These are phyloP conservation scores for Scarus forsteni DNA, from an alignment of 2,797 vertebrate genomes.

Conservation along the genomic window DNA sequence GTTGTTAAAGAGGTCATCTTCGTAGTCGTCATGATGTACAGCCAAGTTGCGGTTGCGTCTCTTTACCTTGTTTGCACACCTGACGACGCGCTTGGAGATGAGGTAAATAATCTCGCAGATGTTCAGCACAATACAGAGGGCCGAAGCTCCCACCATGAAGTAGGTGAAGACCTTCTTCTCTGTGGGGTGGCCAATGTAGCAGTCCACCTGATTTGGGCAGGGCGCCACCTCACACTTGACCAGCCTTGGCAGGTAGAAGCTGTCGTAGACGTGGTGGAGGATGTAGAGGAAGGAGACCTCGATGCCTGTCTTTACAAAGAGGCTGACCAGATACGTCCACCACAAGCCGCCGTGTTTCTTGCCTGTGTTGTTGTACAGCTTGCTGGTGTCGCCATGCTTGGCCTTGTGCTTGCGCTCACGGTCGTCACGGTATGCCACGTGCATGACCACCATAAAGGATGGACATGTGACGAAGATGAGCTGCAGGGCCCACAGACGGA, in stretches of 20 bases:
- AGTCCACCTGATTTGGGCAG: constrained; percentile 96
- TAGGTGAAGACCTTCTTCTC: constrained; percentile 98
- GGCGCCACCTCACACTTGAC: constrained; percentile 90
- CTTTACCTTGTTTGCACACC: constrained; percentile 60
- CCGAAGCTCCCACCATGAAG: constrained; percentile 97
- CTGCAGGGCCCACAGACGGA: constrained; percentile 98
- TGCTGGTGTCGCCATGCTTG: constrained; percentile 85
- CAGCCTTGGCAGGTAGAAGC: constrained; percentile 92
- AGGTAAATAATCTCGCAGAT: constrained; percentile 97
- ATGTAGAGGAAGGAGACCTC: constrained; percentile 94
- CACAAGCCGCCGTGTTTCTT: constrained; percentile 97
- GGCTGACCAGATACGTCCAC: constrained; percentile 98
- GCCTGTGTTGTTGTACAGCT: constrained; percentile 90
- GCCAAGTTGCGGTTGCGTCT: constrained; percentile 8
- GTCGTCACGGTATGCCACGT: constrained; percentile 94
- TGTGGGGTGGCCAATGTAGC: constrained; percentile 95
- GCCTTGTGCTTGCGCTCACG: constrained; percentile 88
- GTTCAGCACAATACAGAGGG: constrained; percentile 93
- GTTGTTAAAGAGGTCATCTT: constrained; percentile 79
- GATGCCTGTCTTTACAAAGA: constrained; percentile 91
- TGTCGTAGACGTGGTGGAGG: constrained; percentile 93
- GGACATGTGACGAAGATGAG: constrained; percentile 98
- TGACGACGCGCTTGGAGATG: constrained; percentile 85
- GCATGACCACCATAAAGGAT: constrained; percentile 96
- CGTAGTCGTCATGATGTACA: constrained; percentile 7